Conservation (phyloP, 2,113 vertebrate genomes). For the Turnix velox region DNA sequence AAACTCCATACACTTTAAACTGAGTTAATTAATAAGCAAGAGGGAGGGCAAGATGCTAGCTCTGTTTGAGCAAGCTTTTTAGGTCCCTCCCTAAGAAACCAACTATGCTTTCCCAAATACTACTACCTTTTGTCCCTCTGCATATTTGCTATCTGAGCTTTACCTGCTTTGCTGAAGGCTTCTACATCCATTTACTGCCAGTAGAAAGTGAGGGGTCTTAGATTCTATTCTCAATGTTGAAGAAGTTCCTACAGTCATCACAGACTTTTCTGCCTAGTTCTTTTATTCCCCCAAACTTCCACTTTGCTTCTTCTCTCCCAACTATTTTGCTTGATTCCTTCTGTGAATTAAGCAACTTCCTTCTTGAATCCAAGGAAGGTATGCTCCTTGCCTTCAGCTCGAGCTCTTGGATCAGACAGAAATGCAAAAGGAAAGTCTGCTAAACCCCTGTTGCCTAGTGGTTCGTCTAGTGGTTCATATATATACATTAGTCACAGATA, state of each 20-base stretch:
- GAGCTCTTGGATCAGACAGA: not conserved
- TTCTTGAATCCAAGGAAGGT: not conserved
- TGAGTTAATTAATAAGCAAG: not conserved
- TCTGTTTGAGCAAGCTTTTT: not conserved
- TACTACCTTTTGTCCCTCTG: not conserved
- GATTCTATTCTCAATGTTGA: not conserved
- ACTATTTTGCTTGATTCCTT: not conserved
- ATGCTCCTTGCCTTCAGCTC: not conserved
- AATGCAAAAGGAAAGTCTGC: not conserved
- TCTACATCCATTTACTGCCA: not conserved
- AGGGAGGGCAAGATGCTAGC: not conserved
- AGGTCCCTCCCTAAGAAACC: not conserved
- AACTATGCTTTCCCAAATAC: not conserved
- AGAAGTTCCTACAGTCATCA: not conserved
- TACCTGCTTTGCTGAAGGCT: not conserved
- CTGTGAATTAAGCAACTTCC: not conserved
- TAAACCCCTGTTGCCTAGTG: not conserved
- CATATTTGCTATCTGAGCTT: not conserved
- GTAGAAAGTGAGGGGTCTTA: not conserved
- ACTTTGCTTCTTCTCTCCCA: not conserved
- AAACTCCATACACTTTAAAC: not conserved
- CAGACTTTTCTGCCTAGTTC: not conserved
- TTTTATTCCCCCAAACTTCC: not conserved
- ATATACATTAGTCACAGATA: not conserved
- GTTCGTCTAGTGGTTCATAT: not conserved